Conservation (phyloP, 2,113 vertebrate genomes). For the Antechinus flavipes region DNA sequence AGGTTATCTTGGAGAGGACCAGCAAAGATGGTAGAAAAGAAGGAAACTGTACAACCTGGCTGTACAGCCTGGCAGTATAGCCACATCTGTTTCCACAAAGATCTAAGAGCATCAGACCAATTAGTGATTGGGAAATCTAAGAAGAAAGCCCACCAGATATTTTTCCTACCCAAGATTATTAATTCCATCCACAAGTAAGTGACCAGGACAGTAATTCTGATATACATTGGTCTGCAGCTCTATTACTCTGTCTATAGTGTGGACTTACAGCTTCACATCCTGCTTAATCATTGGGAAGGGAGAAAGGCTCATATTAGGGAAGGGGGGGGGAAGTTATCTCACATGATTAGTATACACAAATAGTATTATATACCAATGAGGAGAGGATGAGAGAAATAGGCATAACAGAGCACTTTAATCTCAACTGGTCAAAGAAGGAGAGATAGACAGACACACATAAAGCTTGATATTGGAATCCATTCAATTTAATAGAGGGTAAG, state of each 20-base stretch:
- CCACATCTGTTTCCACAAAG: background rate
- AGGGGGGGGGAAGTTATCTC: background rate
- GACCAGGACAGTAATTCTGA: background rate
- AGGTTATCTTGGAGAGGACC: conserved; percentile 21
- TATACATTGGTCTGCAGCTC: background rate
- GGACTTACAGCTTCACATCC: background rate
- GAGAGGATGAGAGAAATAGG: background rate
- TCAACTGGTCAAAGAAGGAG: background rate
- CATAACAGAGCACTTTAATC: background rate
- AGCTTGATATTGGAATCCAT: background rate
- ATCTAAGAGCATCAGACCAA: background rate
- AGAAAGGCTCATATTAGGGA: background rate
- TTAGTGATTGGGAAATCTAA: background rate
- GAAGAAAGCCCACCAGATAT: background rate
- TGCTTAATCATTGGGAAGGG: background rate
- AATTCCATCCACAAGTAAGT: background rate
- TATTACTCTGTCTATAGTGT: background rate
- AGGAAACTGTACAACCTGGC: background rate
- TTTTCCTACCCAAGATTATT: background rate
- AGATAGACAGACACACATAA: background rate
- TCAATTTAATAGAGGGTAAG: background rate
- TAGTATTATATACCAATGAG: background rate
- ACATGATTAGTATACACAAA: background rate
- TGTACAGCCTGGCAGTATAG: background rate
- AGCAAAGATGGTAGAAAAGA: background rate